Conservation (phyloP, 23 tunicate species). For the Halocynthia aurantium region DNA sequence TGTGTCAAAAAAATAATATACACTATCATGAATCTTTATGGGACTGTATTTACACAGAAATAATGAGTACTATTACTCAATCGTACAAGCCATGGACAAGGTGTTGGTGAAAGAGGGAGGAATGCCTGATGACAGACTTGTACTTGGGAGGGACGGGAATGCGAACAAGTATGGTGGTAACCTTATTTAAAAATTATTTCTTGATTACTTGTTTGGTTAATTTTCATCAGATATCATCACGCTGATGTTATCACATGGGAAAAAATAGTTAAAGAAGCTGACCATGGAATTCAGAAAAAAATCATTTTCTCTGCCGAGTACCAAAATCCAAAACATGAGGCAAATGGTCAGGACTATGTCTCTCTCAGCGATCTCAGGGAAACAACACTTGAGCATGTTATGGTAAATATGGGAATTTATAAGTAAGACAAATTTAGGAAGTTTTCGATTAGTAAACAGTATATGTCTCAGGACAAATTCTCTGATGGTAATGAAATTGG, state of each 20-base stretch:
- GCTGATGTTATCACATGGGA: conserved; percentile 82
- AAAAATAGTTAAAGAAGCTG: conserved; percentile 15
- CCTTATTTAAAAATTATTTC: background rate
- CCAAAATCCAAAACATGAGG: conserved; percentile 35
- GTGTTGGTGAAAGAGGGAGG: conserved; percentile 77
- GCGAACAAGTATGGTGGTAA: conserved; percentile 42
- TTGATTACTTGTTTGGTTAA: too few species aligned
- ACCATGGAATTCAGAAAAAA: background rate
- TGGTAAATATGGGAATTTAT: conserved; percentile 25
- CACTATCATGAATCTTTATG: too few species aligned
- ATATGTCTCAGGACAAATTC: conserved; percentile 28
- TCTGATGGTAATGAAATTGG: conserved; percentile 9
- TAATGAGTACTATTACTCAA: conserved; percentile 63
- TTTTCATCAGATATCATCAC: conserved; percentile 54
- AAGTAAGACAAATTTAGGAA: background rate
- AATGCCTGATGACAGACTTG: conserved; percentile 83
- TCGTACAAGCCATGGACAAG: conserved; percentile 68
- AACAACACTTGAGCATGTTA: conserved; percentile 37
- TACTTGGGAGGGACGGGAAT: conserved; percentile 78
- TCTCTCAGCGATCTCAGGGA: conserved; percentile 34
- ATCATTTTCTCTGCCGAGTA: conserved; percentile 24
- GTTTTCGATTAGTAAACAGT: background rate
- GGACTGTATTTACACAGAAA: conserved; percentile 1
- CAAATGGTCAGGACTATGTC: conserved; percentile 37
- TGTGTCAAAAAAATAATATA: too few species aligned